phyloP scores from a whole-genome alignment of 2,113 vertebrate genomes.

The Neogobius melanostomus region DNA sequence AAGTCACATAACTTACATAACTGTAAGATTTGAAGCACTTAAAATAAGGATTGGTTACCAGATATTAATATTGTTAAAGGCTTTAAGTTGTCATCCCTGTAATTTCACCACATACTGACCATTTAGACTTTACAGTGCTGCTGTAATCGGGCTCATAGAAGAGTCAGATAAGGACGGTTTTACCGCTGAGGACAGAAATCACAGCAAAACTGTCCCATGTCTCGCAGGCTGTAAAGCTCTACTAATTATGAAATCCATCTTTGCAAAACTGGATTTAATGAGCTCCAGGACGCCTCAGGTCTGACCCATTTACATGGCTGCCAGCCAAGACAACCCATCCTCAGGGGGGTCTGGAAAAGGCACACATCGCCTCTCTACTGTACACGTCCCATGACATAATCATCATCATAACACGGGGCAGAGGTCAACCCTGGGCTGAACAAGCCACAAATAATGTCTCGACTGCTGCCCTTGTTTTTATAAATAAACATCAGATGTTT shows the following conservation, averaged over 20 bases:
- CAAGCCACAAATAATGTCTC: constrained; percentile 29
- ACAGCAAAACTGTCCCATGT: constrained; percentile 23
- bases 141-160: neutral
- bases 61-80: no score
- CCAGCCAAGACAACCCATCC: constrained; percentile 17
- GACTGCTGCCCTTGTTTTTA: constrained; percentile 51
- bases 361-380: neutral
- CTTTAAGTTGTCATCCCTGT: no score
- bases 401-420: constrained; percentile 25
- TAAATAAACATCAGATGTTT: constrained; percentile 62
- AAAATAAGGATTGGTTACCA: no score
- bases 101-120: no score
- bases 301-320: constrained; percentile 27
- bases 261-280: constrained; percentile 43
- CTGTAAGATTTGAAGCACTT: no score
- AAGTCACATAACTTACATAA: no score
- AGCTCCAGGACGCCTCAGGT: constrained; percentile 42
- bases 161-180: constrained; percentile 1
- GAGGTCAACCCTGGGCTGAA: constrained; percentile 35
- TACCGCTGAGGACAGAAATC: neutral
- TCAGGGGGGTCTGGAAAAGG: neutral
- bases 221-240: constrained; percentile 34
- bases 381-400: constrained; percentile 30
- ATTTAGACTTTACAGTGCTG: neutral
- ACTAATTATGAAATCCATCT: constrained; percentile 44